These are phyloP conservation scores for Sepiola atlantica DNA, from an alignment of 2,888 invertebrate genomes.

Conservation along the genomic window DNA sequence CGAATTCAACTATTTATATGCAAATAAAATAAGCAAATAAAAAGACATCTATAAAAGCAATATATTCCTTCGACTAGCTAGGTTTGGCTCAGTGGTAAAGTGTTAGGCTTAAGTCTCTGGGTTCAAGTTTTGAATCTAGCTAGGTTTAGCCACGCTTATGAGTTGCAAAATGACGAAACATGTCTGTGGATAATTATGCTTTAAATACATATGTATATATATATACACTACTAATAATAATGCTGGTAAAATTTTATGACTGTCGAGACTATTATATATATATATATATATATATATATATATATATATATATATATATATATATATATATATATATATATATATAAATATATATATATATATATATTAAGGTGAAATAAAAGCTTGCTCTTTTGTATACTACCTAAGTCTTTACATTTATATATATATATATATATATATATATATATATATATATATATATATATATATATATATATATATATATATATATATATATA, in stretches of 20 bases:
- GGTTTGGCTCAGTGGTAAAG: too few relatives aligned
- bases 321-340: not conserved
- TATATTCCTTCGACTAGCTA: not conserved
- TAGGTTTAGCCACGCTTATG: not conserved
- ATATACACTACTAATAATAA: not conserved
- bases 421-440: conserved; percentile 8
- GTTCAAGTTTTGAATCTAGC: not conserved
- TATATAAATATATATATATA: not conserved
- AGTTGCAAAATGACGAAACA: not conserved
- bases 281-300: not conserved
- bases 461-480: conserved; percentile 18
- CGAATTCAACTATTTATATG: too few relatives aligned
- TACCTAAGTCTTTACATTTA: not conserved
- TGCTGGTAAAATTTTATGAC: not conserved
- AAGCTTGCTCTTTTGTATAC: not conserved
- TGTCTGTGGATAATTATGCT: too few relatives aligned
- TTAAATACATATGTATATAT: too few relatives aligned
- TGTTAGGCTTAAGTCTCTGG: too few relatives aligned
- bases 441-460: conserved; percentile 32
- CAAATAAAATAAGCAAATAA: not conserved
- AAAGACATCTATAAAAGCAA: too few relatives aligned
- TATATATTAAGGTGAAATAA: not conserved
- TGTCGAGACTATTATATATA: too few relatives aligned
- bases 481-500: not conserved
- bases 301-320: conserved; percentile 32